These are phyloP conservation scores for Bos indicus DNA, from an alignment of 2,113 vertebrate species.

Conservation along the genomic window DNA sequence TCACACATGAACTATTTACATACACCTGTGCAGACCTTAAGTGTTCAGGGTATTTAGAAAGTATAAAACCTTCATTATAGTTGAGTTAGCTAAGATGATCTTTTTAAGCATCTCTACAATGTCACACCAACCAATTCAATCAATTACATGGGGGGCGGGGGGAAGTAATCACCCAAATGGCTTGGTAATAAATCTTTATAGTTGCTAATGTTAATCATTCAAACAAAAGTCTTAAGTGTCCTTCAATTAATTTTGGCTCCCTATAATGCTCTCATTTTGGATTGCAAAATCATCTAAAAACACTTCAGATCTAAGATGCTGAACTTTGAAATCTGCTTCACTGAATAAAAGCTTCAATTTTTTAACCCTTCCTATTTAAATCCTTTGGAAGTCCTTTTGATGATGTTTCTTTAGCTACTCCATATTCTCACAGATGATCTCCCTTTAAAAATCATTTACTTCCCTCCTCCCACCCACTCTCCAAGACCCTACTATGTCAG, in stretches of 20 bases:
- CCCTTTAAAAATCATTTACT: background rate
- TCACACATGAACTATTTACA: background rate
- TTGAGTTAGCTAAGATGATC: background rate
- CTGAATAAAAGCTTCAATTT: background rate
- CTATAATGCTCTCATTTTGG: background rate
- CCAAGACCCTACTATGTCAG: background rate
- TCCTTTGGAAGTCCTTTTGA: background rate
- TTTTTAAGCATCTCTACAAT: background rate
- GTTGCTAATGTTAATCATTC: background rate
- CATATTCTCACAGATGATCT: background rate
- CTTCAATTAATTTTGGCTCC: background rate
- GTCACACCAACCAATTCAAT: background rate
- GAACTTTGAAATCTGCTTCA: background rate
- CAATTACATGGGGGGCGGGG: accelerated
- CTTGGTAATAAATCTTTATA: background rate
- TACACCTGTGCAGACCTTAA: background rate
- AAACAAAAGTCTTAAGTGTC: background rate
- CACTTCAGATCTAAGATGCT: background rate
- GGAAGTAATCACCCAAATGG: background rate
- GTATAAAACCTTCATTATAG: background rate
- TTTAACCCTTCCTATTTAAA: background rate
- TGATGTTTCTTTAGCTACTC: background rate
- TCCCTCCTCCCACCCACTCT: background rate
- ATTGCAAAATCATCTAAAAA: background rate
- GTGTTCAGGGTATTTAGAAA: background rate